Evolutionary conservation across 2,888 invertebrate species (phyloP).

Genomic region (Hirtodrosophila histrioides): DNA sequence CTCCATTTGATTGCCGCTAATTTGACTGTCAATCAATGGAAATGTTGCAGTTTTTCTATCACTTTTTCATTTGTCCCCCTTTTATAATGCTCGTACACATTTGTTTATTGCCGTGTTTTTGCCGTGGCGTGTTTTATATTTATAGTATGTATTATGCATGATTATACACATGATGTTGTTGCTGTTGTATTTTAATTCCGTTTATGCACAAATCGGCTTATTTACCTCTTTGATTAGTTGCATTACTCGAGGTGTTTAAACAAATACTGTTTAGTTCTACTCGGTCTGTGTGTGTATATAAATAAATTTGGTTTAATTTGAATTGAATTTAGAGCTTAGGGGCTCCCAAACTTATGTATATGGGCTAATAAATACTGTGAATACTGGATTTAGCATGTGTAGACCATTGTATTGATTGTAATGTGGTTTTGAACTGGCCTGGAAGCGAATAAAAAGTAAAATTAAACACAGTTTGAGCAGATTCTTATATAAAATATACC

Average conservation of each 20-base stretch:
- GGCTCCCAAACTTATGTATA: too few species aligned
- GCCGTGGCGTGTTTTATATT: constrained; percentile 36
- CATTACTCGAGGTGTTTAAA: constrained; percentile 6
- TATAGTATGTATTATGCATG: constrained; percentile 33
- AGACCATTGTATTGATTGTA: too few species aligned
- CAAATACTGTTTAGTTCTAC: not conserved
- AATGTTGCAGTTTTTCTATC: constrained; percentile 34
- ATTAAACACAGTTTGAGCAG: too few species aligned
- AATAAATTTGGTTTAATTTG: too few species aligned
- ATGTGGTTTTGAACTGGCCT: too few species aligned
- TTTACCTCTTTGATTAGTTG: constrained; percentile 23
- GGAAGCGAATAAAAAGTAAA: too few species aligned
- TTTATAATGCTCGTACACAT: constrained; percentile 28
- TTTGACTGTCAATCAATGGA: constrained; percentile 74
- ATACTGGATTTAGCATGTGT: too few species aligned
- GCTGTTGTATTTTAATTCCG: constrained; percentile 33
- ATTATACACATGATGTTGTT: constrained; percentile 8
- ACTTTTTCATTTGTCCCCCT: constrained; percentile 34
- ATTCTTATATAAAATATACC: too few species aligned
- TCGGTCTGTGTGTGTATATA: too few species aligned
- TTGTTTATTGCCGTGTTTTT: constrained; percentile 45
- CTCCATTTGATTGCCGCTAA: constrained; percentile 73
- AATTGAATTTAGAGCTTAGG: too few species aligned
- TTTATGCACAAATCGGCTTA: constrained; percentile 41
- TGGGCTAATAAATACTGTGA: too few species aligned